Conservation (phyloP, 2,888 invertebrate genomes). For the Drosophila nr. perissopoda region DNA sequence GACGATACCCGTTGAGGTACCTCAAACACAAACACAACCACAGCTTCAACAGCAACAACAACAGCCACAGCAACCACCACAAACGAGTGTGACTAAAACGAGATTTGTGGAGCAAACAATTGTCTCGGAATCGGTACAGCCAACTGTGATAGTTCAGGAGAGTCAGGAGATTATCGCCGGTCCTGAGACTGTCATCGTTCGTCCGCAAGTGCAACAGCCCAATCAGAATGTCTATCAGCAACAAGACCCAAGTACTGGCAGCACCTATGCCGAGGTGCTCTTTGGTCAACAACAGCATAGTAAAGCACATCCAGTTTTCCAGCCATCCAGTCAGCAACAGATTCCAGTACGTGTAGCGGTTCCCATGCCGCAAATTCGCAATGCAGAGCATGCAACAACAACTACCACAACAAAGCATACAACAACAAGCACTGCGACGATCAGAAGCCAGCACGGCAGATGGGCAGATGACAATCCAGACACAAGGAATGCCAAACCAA, state of each 20-base stretch:
- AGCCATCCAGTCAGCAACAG: slow-evolving; percentile 86
- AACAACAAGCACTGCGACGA: slow-evolving; percentile 63
- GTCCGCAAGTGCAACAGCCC: slow-evolving; percentile 55
- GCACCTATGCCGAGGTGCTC: slow-evolving; percentile 84
- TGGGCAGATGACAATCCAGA: slow-evolving; percentile 66
- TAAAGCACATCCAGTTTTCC: slow-evolving; percentile 82
- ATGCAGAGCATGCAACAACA: slow-evolving; percentile 74
- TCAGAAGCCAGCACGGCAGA: slow-evolving; percentile 44
- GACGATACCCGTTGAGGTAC: slow-evolving; percentile 70
- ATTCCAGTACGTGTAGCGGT: slow-evolving; percentile 67
- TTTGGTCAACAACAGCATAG: slow-evolving; percentile 79
- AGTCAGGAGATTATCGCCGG: slow-evolving; percentile 26
- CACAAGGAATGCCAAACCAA: slow-evolving; percentile 41
- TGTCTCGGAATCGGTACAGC: slow-evolving; percentile 47
- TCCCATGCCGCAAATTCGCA: slow-evolving; percentile 59
- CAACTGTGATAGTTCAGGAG: slow-evolving; percentile 58
- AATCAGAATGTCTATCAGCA: slow-evolving; percentile 40
- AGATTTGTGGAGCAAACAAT: slow-evolving; percentile 49
- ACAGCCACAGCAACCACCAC: slow-evolving; percentile 15
- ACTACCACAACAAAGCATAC: slow-evolving; percentile 75
- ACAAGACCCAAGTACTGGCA: slow-evolving; percentile 62
- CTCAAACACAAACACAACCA: slow-evolving; percentile 8
- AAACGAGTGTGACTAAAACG: slow-evolving; percentile 33
- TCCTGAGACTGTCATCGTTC: slow-evolving; percentile 32
- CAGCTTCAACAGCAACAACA: slow-evolving; percentile 20